Evolutionary conservation across 2,113 vertebrate genomes (phyloP).

Genomic region (Tympanuchus pallidicinctus): DNA sequence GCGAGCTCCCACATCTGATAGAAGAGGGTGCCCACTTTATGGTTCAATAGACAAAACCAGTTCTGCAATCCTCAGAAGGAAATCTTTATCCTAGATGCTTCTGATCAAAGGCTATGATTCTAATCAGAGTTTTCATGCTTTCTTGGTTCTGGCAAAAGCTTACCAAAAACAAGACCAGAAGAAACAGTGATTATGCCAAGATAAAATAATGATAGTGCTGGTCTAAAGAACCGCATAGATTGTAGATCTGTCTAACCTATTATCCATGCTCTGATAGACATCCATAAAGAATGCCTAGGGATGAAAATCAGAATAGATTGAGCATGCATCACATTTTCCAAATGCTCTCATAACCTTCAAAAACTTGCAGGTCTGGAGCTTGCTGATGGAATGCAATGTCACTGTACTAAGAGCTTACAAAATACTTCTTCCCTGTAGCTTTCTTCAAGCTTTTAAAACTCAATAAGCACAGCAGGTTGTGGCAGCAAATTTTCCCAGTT

Average conservation of each 20-base stretch:
- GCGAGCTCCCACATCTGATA: background rate
- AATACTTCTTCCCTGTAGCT: background rate
- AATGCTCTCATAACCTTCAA: background rate
- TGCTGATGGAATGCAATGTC: background rate
- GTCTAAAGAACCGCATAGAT: background rate
- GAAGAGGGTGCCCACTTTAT: background rate
- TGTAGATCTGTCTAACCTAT: rapidly evolving
- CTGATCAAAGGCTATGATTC: background rate
- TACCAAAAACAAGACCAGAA: background rate
- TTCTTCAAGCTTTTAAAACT: background rate
- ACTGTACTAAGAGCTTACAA: background rate
- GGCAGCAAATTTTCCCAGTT: background rate
- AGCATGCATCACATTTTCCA: background rate
- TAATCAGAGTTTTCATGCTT: background rate
- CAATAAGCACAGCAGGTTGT: background rate
- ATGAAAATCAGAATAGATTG: background rate
- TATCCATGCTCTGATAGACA: background rate
- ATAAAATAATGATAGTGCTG: background rate
- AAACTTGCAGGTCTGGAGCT: background rate
- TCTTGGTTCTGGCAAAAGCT: background rate
- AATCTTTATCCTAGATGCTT: background rate
- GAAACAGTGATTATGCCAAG: background rate
- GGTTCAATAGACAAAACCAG: background rate
- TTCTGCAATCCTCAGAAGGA: background rate
- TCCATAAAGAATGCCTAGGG: background rate